These are phyloP conservation scores for Sympetrum striolatum DNA, from an alignment of 2,888 invertebrate species.

Conservation along the genomic window DNA sequence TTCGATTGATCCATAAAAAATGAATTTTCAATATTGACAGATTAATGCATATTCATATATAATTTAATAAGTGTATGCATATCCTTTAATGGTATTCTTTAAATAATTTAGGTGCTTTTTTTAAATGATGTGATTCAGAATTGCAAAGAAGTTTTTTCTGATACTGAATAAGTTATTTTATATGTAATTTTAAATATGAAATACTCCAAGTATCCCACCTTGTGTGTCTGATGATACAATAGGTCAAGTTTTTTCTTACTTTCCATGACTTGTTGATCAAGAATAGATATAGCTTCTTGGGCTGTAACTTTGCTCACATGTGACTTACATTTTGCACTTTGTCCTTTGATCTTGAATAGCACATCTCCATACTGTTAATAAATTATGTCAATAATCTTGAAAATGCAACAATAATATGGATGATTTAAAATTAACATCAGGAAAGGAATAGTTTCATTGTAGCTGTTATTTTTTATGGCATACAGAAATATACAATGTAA, in stretches of 20 bases:
- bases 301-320: constrained; percentile 58
- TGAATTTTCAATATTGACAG: too few species aligned
- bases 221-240: constrained; percentile 71
- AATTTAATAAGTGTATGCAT: too few species aligned
- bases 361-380: constrained; percentile 12
- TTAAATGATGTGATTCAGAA: too few species aligned
- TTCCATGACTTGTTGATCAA: constrained; percentile 75
- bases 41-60: too few species aligned
- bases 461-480: too few species aligned
- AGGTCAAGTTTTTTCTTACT: constrained; percentile 76
- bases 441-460: background rate
- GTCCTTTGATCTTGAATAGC: background rate
- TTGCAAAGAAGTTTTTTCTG: too few species aligned
- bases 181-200: too few species aligned
- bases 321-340: background rate
- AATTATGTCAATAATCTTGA: background rate
- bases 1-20: too few species aligned
- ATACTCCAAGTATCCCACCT: constrained; percentile 56
- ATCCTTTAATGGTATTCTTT: too few species aligned
- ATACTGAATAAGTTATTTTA: too few species aligned
- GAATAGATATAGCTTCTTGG: constrained; percentile 63
- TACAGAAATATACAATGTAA: too few species aligned
- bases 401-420: background rate
- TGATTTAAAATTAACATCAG: background rate
- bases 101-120: too few species aligned